Percentiles rank a stretch among this genome's conserved stretches.
phyloP scores from a whole-genome alignment of 2,797 vertebrate genomes.

The Micromesistius poutassou region DNA sequence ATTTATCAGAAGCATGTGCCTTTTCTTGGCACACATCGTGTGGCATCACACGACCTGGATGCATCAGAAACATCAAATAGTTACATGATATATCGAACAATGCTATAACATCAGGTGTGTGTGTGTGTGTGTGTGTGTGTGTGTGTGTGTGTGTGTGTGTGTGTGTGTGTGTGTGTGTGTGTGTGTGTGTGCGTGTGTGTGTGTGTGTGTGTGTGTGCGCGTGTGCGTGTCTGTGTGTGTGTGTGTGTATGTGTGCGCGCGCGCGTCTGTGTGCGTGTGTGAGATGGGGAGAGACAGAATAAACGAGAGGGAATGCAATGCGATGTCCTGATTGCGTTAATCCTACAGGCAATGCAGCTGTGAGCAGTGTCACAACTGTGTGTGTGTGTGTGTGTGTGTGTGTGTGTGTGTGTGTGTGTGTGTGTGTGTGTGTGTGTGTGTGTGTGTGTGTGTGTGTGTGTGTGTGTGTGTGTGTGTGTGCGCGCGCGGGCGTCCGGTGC shows the following conservation, averaged over 20 bases:
- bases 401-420: constrained; percentile 27
- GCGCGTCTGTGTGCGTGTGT: constrained; percentile 6
- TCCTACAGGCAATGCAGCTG: constrained; percentile 98
- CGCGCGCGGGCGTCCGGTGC: constrained; percentile 26
- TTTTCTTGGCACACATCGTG: constrained; percentile 8
- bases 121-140: not conserved
- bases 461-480: constrained; percentile 66
- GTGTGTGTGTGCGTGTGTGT: constrained; percentile 17
- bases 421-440: constrained; percentile 56
- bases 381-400: constrained; percentile 40
- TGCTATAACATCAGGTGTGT: constrained; percentile 40
- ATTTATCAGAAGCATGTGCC: constrained; percentile 36
- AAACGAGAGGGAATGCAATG: constrained; percentile 65
- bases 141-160: too few species aligned
- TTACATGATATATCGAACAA: too few species aligned
- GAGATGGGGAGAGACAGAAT: constrained; percentile 27
- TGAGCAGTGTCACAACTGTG: constrained; percentile 75
- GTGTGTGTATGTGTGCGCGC: constrained; percentile 33
- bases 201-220: not conserved
- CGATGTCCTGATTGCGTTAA: constrained; percentile 83
- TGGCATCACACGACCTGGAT: constrained; percentile 31
- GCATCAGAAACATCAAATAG: constrained; percentile 46
- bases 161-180: not conserved
- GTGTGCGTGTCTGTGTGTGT: constrained; percentile 40
- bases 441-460: constrained; percentile 19